phyloP scores from a whole-genome alignment of 2,888 invertebrate species.

The Agapostemon virescens region DNA sequence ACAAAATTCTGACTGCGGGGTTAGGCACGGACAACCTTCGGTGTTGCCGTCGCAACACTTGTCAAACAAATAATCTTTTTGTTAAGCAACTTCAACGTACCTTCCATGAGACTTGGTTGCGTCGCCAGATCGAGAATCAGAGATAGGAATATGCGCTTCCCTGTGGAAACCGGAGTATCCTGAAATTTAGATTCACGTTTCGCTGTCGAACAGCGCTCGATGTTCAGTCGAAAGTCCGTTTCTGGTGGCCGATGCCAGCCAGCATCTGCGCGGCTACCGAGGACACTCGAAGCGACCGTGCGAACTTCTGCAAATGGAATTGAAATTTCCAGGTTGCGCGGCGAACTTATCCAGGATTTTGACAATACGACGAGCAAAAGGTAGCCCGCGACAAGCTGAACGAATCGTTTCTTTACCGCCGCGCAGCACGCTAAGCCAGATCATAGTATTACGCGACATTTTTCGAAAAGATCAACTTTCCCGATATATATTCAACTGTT shows the following conservation, averaged over 20 bases:
- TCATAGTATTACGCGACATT: too few relatives aligned
- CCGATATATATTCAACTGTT: too few relatives aligned
- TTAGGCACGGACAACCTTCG: too few relatives aligned
- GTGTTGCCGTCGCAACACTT: too few relatives aligned
- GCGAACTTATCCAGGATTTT: slow-evolving; percentile 22
- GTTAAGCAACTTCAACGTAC: neutral
- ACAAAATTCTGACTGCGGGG: too few relatives aligned
- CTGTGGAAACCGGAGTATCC: too few relatives aligned
- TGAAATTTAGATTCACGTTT: slow-evolving; percentile 17
- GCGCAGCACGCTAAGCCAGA: neutral
- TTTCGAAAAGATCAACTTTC: too few relatives aligned
- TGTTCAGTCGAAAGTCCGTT: neutral
- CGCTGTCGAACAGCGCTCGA: slow-evolving; percentile 13
- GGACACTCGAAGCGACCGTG: slow-evolving; percentile 25
- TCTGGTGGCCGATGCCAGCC: slow-evolving; percentile 1
- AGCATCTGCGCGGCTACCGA: neutral
- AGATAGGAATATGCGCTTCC: slow-evolving; percentile 1
- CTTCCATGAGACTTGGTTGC: neutral
- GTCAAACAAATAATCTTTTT: slow-evolving; percentile 8
- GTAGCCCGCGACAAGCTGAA: neutral
- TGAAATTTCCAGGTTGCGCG: slow-evolving; percentile 51
- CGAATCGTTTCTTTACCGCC: slow-evolving; percentile 3
- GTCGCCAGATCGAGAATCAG: neutral
- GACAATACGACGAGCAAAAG: neutral
- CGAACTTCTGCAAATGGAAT: slow-evolving; percentile 53